These are phyloP conservation scores for Thereva unica DNA, from an alignment of 2,888 invertebrate species.

Conservation along the genomic window DNA sequence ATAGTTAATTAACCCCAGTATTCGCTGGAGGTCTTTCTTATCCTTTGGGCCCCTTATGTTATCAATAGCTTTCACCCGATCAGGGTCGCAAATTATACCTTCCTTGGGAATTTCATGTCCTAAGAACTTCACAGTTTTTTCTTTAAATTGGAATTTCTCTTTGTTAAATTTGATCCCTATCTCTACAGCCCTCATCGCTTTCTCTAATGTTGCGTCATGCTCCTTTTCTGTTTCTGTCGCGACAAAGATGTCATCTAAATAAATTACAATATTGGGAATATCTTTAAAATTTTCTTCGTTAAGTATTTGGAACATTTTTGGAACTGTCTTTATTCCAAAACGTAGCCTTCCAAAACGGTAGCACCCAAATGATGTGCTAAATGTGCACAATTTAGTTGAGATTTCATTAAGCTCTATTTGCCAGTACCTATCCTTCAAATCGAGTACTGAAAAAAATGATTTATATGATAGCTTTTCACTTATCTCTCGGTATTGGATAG, in stretches of 20 bases:
- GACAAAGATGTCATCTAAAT: conserved; percentile 28
- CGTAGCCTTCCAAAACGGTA: conserved; percentile 1
- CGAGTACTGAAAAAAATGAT: conserved; percentile 44
- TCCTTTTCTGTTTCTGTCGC: conserved; percentile 4
- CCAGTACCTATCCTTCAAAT: conserved; percentile 42
- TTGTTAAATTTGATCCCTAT: conserved; percentile 10
- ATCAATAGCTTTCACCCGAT: too few relatives aligned
- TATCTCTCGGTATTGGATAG: conserved; percentile 45
- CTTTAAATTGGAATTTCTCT: conserved; percentile 11
- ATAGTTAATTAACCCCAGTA: conserved; percentile 45
- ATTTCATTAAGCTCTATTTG: conserved; percentile 38
- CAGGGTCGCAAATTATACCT: too few relatives aligned
- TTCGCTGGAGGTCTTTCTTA: conserved; percentile 41
- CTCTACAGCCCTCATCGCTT: conserved; percentile 10
- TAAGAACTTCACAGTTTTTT: not conserved
- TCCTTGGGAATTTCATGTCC: too few relatives aligned
- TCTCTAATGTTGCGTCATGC: conserved; percentile 13
- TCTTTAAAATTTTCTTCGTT: conserved; percentile 42
- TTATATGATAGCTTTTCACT: conserved; percentile 44
- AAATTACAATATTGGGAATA: conserved; percentile 35
- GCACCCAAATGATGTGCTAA: conserved; percentile 43
- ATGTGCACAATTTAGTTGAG: conserved; percentile 44
- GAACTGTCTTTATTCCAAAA: conserved; percentile 20
- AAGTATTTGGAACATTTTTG: conserved; percentile 40
- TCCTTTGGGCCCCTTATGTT: too few relatives aligned